Percentiles rank a stretch among this genome's conserved stretches.
phyloP scores from a whole-genome alignment of 1,140 invertebrate genomes.

The Heliconius himera region DNA sequence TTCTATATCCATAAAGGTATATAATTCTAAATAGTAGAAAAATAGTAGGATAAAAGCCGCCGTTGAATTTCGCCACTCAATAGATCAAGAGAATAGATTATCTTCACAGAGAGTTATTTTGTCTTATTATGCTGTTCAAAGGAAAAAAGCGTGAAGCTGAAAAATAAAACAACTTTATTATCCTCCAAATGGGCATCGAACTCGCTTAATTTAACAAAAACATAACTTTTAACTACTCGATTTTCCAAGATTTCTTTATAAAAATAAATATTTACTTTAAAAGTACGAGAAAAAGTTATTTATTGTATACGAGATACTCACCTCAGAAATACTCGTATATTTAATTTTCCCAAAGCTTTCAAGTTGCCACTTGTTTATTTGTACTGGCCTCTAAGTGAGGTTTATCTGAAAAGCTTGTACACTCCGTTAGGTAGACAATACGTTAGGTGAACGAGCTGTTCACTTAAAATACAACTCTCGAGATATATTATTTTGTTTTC shows the following conservation, averaged over 20 bases:
- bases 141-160: too few relatives aligned
- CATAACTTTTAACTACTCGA: too few relatives aligned
- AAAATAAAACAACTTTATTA: too few relatives aligned
- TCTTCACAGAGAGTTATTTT: too few relatives aligned
- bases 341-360: conserved; percentile 9
- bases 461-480: neutral
- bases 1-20: too few relatives aligned
- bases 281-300: neutral
- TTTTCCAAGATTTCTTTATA: neutral
- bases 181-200: too few relatives aligned
- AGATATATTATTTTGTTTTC: conserved; percentile 3
- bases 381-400: conserved; percentile 2
- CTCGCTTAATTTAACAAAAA: too few relatives aligned
- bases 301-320: neutral
- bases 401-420: neutral
- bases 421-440: conserved; percentile 8
- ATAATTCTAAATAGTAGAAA: too few relatives aligned
- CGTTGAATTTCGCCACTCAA: too few relatives aligned
- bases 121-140: too few relatives aligned
- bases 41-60: too few relatives aligned
- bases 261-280: neutral
- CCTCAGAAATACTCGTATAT: neutral
- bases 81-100: too few relatives aligned
- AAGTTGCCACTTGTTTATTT: neutral
- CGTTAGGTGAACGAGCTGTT: neutral